Base-by-base conservation (phyloP, 53 echinoderm and acorn worm species). In the Henricia sp. region DNA sequence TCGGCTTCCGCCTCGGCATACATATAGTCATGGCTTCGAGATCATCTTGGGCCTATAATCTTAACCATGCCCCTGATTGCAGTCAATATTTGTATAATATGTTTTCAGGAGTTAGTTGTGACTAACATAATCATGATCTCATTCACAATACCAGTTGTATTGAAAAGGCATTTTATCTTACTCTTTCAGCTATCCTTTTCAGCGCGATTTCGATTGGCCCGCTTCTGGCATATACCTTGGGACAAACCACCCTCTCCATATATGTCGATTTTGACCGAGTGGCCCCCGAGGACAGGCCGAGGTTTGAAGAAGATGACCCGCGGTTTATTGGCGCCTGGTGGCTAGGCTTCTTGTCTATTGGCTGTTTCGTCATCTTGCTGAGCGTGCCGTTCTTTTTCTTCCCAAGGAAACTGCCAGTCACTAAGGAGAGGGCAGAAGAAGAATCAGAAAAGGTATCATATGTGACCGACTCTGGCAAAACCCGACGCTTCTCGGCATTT, bases 381-480 rank as follows among this genome's bases (percentile, higher is more conserved):
- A 59, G 74, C 42, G 25, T 91, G 6, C 91, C 91, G 9, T 82
- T 86, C 51, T 89, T 94, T 63, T 91, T 94, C 87, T 94, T 94
- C 59, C 94, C 94, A 0, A 60, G 83, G 58, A 48, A 77, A 30
- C 58, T 72, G 40, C 71, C 71, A 0, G 21, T 60, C 17, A 41
- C 71, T 1, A 62, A 72, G 60, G 77, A 68, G 23, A 16, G 68
- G 41, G 10, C 6, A 11, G 24, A 30, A 36, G n/a, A 68, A 25
- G 68, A 68, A n/a, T n/a, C n/a, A n/a, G n/a, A n/a, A n/a, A n/a
- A n/a, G n/a, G n/a, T n/a, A n/a, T n/a, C n/a, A n/a, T n/a, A 6
- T 30, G n/a, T n/a, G n/a, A n/a, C n/a, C n/a, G n/a, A n/a, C n/a
- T n/a, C n/a, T n/a, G n/a, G n/a, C n/a, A n/a, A n/a, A n/a, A n/a